Evolutionary conservation across 2,888 invertebrate genomes (phyloP).

Genomic region (Apodemia duryi): DNA sequence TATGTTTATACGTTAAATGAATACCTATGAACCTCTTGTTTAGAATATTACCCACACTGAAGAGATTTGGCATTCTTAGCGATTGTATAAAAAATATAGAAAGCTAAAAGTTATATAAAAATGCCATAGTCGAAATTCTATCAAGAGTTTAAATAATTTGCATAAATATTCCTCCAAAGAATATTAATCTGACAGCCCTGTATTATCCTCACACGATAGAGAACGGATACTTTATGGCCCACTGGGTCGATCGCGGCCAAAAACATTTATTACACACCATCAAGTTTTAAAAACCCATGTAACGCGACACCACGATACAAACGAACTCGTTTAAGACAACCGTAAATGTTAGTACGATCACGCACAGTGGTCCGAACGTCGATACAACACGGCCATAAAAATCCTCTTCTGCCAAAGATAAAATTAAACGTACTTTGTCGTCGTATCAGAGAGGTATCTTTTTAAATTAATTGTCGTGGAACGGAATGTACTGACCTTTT

Average conservation of each 20-base stretch:
- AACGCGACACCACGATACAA: conserved; percentile 63
- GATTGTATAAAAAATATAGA: too few species aligned
- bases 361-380: conserved; percentile 46
- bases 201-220: neutral
- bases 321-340: conserved; percentile 48
- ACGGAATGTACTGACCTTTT: conserved; percentile 21
- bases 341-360: conserved; percentile 42
- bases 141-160: neutral
- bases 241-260: conserved; percentile 40
- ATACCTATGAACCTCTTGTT: too few species aligned
- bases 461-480: conserved; percentile 19
- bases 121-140: too few species aligned
- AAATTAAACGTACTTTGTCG: conserved; percentile 14
- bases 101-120: too few species aligned
- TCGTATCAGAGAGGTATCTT: conserved; percentile 10
- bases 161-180: neutral
- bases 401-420: conserved; percentile 15
- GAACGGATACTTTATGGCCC: conserved; percentile 38
- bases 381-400: conserved; percentile 22
- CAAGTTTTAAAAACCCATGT: conserved; percentile 69
- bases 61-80: too few species aligned
- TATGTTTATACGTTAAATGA: too few species aligned
- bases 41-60: too few species aligned
- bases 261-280: conserved; percentile 71
- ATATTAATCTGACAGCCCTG: neutral